These are phyloP conservation scores for Slavum lentiscoides DNA, from an alignment of 2,888 invertebrate genomes.

Conservation along the genomic window DNA sequence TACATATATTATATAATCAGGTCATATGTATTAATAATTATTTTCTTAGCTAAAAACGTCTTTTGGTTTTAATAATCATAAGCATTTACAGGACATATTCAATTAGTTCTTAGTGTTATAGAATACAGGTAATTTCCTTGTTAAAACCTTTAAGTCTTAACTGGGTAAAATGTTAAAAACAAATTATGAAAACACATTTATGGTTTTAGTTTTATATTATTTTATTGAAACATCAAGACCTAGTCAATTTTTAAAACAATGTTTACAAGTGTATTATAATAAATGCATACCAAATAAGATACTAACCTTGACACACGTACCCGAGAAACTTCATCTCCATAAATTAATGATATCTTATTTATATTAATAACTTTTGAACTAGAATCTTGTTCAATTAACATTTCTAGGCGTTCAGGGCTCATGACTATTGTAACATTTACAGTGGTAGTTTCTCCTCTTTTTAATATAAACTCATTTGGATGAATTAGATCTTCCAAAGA, in stretches of 20 bases:
- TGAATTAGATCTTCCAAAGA: constrained; percentile 33
- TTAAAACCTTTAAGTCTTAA: no score
- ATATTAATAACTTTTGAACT: constrained; percentile 39
- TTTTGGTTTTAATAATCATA: no score
- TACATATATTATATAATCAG: no score
- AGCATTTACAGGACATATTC: no score
- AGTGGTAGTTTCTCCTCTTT: constrained; percentile 34
- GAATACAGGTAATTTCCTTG: no score
- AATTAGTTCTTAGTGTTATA: no score
- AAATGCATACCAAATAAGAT: not conserved
- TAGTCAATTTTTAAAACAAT: not conserved
- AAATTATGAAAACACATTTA: no score
- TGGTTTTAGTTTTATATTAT: no score
- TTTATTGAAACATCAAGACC: not conserved
- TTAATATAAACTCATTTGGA: constrained; percentile 40
- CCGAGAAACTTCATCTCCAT: constrained; percentile 49
- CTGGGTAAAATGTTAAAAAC: no score
- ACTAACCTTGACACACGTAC: constrained; percentile 40
- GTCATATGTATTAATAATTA: no score
- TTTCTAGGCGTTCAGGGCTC: constrained; percentile 44
- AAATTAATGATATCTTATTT: constrained; percentile 38
- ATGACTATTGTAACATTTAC: constrained; percentile 31
- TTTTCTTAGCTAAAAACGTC: no score
- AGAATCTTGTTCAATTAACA: constrained; percentile 36
- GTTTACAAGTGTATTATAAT: not conserved